Conservation (phyloP, 2,797 vertebrate species). For the Gephyroberyx darwinii region DNA sequence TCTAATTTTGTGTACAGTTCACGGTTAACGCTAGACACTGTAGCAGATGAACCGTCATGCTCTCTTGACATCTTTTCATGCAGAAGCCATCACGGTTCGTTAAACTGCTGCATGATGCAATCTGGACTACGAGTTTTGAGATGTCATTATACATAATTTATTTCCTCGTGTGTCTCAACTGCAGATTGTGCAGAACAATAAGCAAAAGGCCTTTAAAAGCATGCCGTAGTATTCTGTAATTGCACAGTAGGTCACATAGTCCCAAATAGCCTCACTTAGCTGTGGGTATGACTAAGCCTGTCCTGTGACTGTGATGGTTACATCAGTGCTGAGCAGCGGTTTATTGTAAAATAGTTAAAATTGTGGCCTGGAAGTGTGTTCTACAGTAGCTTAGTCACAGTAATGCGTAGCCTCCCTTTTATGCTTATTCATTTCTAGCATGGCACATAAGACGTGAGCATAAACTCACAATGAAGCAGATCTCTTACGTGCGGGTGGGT, state of each 20-base stretch:
- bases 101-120: too few species aligned
- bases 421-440: constrained; percentile 29
- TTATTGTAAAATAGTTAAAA: constrained; percentile 64
- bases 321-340: constrained; percentile 50
- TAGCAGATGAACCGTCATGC: too few species aligned
- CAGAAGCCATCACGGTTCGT: neutral
- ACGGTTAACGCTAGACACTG: too few species aligned
- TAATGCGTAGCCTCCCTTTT: constrained; percentile 43
- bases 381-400: constrained; percentile 63
- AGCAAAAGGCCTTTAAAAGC: constrained; percentile 47
- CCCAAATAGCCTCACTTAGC: constrained; percentile 55
- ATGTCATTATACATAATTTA: neutral
- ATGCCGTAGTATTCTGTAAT: constrained; percentile 61
- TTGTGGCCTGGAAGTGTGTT: constrained; percentile 49
- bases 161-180: constrained; percentile 12
- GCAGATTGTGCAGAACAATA: constrained; percentile 19
- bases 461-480: constrained; percentile 34
- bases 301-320: constrained; percentile 59
- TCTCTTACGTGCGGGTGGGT: constrained; percentile 15
- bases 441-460: constrained; percentile 25
- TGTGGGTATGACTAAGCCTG: constrained; percentile 70
- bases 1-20: neutral
- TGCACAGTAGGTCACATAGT: constrained; percentile 69
- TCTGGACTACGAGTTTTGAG: too few species aligned
- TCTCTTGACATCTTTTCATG: too few species aligned